These are phyloP conservation scores for Xiphorhynchus erythropygius DNA, from an alignment of 2,797 vertebrate species.

Conservation along the genomic window DNA sequence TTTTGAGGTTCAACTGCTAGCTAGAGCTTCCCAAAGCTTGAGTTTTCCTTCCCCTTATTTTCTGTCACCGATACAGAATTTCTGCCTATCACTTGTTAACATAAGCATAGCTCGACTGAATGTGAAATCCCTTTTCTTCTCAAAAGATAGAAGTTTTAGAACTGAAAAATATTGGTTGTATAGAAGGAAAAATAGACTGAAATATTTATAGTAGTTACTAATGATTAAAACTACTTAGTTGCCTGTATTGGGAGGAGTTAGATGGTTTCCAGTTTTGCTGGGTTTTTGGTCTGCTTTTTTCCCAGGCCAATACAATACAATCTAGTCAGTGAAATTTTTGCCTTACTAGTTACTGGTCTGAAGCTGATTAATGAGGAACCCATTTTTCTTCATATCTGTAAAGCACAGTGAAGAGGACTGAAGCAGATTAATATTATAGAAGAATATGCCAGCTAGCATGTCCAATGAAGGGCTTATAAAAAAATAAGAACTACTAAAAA, in stretches of 20 bases:
- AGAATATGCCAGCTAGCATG: not conserved
- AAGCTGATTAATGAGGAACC: not conserved
- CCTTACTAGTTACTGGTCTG: not conserved
- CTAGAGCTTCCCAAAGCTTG: not conserved
- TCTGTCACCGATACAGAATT: not conserved
- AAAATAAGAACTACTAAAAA: not conserved
- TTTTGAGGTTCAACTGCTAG: not conserved
- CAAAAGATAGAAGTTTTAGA: not conserved
- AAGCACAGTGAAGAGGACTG: not conserved
- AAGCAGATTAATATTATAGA: not conserved
- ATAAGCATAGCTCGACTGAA: not conserved
- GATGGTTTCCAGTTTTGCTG: not conserved
- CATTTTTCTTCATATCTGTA: constrained; percentile 8
- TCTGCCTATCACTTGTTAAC: not conserved
- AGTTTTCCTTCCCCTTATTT: not conserved
- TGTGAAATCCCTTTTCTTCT: not conserved
- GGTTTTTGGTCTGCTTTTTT: not conserved
- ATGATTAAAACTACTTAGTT: not conserved
- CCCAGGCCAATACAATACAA: not conserved
- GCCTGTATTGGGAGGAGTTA: not conserved
- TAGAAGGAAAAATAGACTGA: not conserved
- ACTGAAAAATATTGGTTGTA: not conserved
- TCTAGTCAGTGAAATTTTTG: not conserved
- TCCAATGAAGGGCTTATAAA: not conserved
- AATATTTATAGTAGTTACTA: not conserved